Base-by-base conservation (phyloP, 2,113 vertebrate species). In the Leucosticte australis region DNA sequence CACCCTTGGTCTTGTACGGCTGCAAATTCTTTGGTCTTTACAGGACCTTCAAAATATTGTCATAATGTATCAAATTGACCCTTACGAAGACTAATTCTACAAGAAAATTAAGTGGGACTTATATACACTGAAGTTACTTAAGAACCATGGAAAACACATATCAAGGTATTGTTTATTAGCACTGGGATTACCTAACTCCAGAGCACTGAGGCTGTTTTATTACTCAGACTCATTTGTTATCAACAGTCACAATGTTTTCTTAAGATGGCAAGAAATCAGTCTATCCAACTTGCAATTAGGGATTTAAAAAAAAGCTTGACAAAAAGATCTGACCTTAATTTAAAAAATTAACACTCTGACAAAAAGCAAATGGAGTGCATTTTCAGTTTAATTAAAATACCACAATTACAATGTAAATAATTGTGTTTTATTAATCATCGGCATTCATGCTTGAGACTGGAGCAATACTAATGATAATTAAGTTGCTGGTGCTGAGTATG, bases 391-490 rank as follows among this genome's bases (percentile, higher is more conserved):
- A 98, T 98, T 97, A 98, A 96, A 97, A 97, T 95, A 95, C 91
- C 87, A 95, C 95, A 69, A 96, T 97, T 98, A 95, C 96, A 97
- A 97, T 95, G 96, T 98, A 96, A 96, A 97, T 98, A 98, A 98
- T 98, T 98, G 97, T 96, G 92, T 95, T 98, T 97, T 98, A 98
- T 97, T 97, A 98, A 98, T 97, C 96, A 97, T 97, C n/a, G 5
- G 93, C 97, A 97, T 98, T 98, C 97, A 97, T 96, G 98, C 92
- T 94, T 76, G 97, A 96, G 97, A 97, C 96, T 96, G 97, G 96
- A 94, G 95, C 86, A 91, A 94, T 97, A 94, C 87, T 89, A 69
- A 96, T 87, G 97, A 96, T 98, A 98, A 98, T 98, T 98, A 98
- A 97, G 95, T 98, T 98, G 91, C 91, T 85, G 68, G 59, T 96